Evolutionary conservation across 2,888 invertebrate species (phyloP), one percentile per base, ranked within the genome.

Genomic region (Lobophora halterata): DNA sequence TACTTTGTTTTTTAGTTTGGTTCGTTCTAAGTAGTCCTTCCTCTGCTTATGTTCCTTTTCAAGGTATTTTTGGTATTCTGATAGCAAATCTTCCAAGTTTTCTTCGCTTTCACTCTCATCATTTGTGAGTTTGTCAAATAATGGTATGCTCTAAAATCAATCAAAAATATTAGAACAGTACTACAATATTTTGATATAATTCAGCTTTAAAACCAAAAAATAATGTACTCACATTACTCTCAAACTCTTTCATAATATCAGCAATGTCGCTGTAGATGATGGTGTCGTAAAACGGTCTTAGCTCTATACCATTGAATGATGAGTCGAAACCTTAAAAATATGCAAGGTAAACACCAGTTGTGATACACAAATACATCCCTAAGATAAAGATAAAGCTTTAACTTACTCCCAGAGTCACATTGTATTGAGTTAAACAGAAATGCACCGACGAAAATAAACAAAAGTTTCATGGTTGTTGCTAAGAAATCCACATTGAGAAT

Each of bases 251-350:
- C 34, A 85, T 65, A 33, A 85, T 71, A 49, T 86, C 83, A 19
- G 82, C 75, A 12, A 86, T 71, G 46, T 86, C 87, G 38, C 71
- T 79, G 42, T 77, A 79, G 42, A 86, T 75, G 29, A 86, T 73
- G 4, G 80, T 74, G 52, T 85, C 80, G 44, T 79, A 78, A 49
- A 74, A 65, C 35, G 86, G 82, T 27, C 68, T 61, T 19, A 65
- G 49, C 57, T 79, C 81, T 43, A 76, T 55, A 38, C 64, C 63
- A 56, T 75, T 80, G 37, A 45, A 23, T 5, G 36, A 27, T 4
- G 40, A 41, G 39, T 50, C 52, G 5, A 43, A 33, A 37, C 49
- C 49, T 48, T 17, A 2, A 33, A 29, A 29, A 6, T 26, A 3
- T n/a, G n/a, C n/a, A n/a, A n/a, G n/a, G n/a, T n/a, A n/a, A n/a